Base-by-base conservation (phyloP, 2,797 vertebrate genomes). In the Lepidocolaptes lacrymiger region DNA sequence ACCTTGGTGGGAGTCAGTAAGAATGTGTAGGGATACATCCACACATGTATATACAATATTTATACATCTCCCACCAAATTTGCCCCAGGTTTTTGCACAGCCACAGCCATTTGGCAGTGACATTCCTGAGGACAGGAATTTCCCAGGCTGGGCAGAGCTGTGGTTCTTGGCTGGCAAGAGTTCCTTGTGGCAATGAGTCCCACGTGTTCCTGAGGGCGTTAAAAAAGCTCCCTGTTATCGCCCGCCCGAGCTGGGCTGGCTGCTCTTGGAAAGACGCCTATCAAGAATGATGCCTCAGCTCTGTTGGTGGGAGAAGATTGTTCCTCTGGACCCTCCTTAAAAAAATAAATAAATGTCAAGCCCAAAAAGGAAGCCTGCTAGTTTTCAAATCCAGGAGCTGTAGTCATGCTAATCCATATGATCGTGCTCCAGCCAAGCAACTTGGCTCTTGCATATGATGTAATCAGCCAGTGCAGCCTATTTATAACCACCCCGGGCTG, bases 311-410 rank as follows among this genome's bases (percentile, higher is more conserved):
- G 4, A 87, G 61, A n/a, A 84, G 89, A 84, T 66, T 88, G 82
- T 81, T 88, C 92, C 89, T 81, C 93, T 49, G 91, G 76, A 86
- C 39, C 89, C 52, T 4, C 22, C 95, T 86, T 94, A 95, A 91
- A 97, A 95, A 92, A 95, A 94, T 84, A 96, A 97, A 94, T 95
- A 84, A 88, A 78, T 14, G 85, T 88, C 93, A 92, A 81, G 73
- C 66, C 89, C 34, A 6, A 75, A 76, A 32, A 94, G 95, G 93
- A 96, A 97, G 92, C 87, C 95, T 96, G 95, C 71, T 94, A 86
- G 85, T 94, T 96, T 96, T 96, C 95, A 96, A 78, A 69, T 81
- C 54, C 76, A 76, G 91, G 88, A 96, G 94, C 85, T 75, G 79
- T 66, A 95, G 88, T 91, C 92, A 85, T 15, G 62, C 76, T 96